Base-by-base conservation (phyloP, 53 echinoderm and acorn worm genomes). In the Holothuria scabra region DNA sequence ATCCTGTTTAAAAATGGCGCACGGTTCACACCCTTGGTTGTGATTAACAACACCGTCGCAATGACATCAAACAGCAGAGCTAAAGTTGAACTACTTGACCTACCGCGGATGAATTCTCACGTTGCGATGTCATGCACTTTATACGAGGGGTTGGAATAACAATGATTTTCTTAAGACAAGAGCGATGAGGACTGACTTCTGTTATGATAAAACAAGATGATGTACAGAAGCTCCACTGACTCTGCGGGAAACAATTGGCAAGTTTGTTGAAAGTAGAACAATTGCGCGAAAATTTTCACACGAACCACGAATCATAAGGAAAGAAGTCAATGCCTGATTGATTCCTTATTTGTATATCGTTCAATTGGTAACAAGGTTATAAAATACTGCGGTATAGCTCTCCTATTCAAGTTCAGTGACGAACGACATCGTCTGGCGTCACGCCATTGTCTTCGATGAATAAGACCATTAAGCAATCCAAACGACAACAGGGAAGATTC, bases 291-390 rank as follows among this genome's bases (percentile, higher is more conserved):
- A 72, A 72, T 24, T 52, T 44, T 72, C 72, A 72, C 72, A 72
- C 72, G 46, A 21, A 24, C 25, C 46, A 72, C 25, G 72, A 72
- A 44, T 72, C 72, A 65, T 28, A 29, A 12, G 72, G 23, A 72
- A 72, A 72, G 72, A 72, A 72, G 72, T 72, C 72, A 72, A 72
- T 72, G 21, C 19, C 46, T 72, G 41, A 72, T 72, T 72, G 72
- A 38, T 72, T n/a, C 20, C 48, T 41, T 72, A 49, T 72, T 72
- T 72, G 72, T 44, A 72, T 72, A 41, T 23, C 48, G 72, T 44
- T 44, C 19, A 46, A 72, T 72, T 34, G 44, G 44, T 52, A 72
- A 72, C 72, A 72, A 72, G 44, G 9, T 23, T 72, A 25, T 46
- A 46, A 38, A 38, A 72, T 72, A 72, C 48, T 72, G 72, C 44